Percentiles rank a stretch among this genome's conserved stretches.
phyloP scores from a whole-genome alignment of 30 jellyfish, hydroid and myxozoan species.

The Pseudorhiza aurosa region DNA sequence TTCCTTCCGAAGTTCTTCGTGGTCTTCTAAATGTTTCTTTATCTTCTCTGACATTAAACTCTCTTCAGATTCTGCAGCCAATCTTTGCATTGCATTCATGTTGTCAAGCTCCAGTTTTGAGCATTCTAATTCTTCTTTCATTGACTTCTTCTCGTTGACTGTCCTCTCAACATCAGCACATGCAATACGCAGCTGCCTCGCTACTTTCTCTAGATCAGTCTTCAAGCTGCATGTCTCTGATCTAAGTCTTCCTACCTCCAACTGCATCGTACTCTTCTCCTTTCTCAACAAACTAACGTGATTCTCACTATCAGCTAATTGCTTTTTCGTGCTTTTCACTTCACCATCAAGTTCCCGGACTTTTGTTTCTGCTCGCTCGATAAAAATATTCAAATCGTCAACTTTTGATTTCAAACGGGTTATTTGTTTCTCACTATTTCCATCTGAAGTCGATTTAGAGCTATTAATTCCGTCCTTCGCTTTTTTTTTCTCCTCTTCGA shows the following conservation, averaged over 20 bases:
- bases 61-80: conserved; percentile 28
- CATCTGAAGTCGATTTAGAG: conserved; percentile 10
- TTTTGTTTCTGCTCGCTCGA: conserved; percentile 57
- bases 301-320: conserved; percentile 30
- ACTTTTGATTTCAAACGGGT: conserved; percentile 31
- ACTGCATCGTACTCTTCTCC: conserved; percentile 45
- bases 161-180: conserved; percentile 46
- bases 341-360: conserved; percentile 35
- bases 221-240: conserved; percentile 6
- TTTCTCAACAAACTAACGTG: conserved; percentile 24
- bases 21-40: not conserved
- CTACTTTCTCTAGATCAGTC: conserved; percentile 33
- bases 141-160: conserved; percentile 17
- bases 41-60: conserved; percentile 15
- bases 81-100: not conserved
- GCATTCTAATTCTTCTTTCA: conserved; percentile 15
- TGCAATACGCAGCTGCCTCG: conserved; percentile 41
- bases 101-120: conserved; percentile 21
- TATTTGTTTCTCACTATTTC: not conserved
- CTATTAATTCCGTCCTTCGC: conserved; percentile 2
- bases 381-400: conserved; percentile 48
- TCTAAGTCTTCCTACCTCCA: conserved; percentile 23
- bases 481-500: conserved; percentile 4
- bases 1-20: conserved; percentile 37
- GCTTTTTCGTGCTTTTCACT: not conserved